Percentiles rank a stretch among this genome's conserved stretches.
phyloP scores from a whole-genome alignment of 2,797 vertebrate species.

The Eurystomus glaucurus region DNA sequence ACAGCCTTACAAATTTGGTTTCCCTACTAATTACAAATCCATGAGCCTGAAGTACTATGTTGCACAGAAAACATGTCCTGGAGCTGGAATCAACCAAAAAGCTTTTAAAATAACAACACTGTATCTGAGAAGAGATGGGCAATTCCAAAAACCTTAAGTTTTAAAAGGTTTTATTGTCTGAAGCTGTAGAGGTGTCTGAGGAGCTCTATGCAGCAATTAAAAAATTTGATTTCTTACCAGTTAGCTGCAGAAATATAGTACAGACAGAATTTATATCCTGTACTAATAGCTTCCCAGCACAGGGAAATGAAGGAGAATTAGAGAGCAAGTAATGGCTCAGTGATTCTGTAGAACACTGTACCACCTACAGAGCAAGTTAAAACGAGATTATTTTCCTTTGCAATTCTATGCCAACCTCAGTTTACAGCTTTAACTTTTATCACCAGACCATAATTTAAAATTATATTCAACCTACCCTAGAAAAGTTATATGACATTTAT shows the following conservation, averaged over 20 bases:
- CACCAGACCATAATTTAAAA: background rate
- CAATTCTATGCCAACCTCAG: background rate
- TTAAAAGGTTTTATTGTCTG: background rate
- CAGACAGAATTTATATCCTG: conserved; percentile 13
- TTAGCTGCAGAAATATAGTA: background rate
- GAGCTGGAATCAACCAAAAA: background rate
- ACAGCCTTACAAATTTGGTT: background rate
- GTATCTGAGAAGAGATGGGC: background rate
- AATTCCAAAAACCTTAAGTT: background rate
- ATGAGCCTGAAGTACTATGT: background rate
- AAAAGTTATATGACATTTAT: background rate
- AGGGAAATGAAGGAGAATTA: conserved; percentile 43
- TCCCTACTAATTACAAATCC: background rate
- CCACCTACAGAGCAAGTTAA: conserved; percentile 23
- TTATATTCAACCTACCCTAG: background rate
- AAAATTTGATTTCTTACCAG: background rate
- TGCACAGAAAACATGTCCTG: background rate
- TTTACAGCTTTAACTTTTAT: conserved; percentile 37
- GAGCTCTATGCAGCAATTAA: background rate
- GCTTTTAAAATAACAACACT: background rate
- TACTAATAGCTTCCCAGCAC: conserved; percentile 11
- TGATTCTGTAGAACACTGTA: conserved; percentile 13
- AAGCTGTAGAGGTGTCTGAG: background rate
- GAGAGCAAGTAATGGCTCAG: conserved; percentile 30
- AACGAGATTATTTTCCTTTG: conserved; percentile 37